Evolutionary conservation across 2,113 vertebrate genomes (phyloP), one percentile per base, ranked within the genome.

Genomic region (Atrichornis clamosus): DNA sequence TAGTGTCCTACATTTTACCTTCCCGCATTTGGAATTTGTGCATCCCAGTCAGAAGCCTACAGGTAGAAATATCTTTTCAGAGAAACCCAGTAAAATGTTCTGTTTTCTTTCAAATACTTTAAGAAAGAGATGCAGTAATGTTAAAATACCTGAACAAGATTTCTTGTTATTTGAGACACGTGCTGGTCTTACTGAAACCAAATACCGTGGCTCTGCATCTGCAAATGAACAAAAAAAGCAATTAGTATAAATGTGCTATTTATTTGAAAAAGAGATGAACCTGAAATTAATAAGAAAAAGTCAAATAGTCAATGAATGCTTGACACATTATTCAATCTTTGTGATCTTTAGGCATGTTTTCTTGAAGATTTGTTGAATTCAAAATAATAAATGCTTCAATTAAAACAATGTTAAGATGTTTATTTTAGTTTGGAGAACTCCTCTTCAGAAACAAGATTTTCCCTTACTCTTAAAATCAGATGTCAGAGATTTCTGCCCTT

Each of bases 151-250:
- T 98, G 98, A 98, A 94, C 99, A 99, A 10, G 98, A 97, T 82
- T 99, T 99, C 97, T 99, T 99, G 90, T 98, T 98, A 44, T 98
- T 98, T 65, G 99, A 98, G 97, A 95, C 46, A 9, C 98, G 98
- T 56, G 98, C 98, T 19, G 98, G 98, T 95, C 99, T 98, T 24
- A 99, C 98, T 5, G 98, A 98, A 58, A 99, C 98, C 82, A 99
- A 97, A 91, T 99, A 99, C 77, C 99, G 98, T 1, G 99, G 99
- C 62, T 99, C 99, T 28, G 99, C 99, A 97, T 99, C 99, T 99
- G 94, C 85, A 98, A 97, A 91, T 37, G 53, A 96, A 77, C 60
- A 69, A 77, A 59, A 59, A 41, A 33, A 55, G 22, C 9, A 73
- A 80, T 95, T 76, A 94, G 21, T 78, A 89, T 23, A 93, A 58